phyloP scores from a whole-genome alignment of 2,888 invertebrate species.

The Ramazzottius varieornatus region DNA sequence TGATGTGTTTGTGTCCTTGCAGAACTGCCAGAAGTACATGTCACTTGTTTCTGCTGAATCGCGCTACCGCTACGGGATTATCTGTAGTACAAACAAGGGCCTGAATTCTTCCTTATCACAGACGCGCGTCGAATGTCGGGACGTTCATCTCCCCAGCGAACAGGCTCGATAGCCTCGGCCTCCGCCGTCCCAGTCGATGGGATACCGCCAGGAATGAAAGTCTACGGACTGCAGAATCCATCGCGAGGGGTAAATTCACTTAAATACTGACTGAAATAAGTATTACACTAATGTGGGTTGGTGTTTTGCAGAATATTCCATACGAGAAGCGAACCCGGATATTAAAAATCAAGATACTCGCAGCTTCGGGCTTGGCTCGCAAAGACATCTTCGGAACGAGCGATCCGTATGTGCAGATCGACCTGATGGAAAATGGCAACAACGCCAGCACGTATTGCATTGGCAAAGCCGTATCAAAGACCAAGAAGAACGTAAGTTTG shows the following conservation, averaged over 20 bases:
- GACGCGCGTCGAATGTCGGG: not conserved
- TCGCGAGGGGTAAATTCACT: not conserved
- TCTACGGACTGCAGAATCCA: not conserved
- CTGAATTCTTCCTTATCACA: no score
- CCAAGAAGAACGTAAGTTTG: not conserved
- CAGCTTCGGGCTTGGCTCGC: conserved; percentile 71
- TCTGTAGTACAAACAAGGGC: no score
- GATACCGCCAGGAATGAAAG: not conserved
- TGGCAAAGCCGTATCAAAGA: not conserved
- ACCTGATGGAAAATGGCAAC: conserved; percentile 44
- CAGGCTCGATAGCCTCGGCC: not conserved
- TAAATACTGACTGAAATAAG: no score
- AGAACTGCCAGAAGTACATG: no score
- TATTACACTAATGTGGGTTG: no score
- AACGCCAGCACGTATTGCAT: conserved; percentile 28
- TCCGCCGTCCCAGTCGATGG: not conserved
- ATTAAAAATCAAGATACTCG: conserved; percentile 54
- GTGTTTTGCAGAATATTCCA: not conserved
- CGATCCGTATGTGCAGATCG: conserved; percentile 86
- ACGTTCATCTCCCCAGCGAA: not conserved
- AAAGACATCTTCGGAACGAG: conserved; percentile 98
- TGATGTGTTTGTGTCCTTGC: no score
- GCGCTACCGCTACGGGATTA: no score
- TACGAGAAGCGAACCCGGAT: conserved; percentile 20
- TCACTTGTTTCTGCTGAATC: no score